These are phyloP conservation scores for Camptogramma bilineatum DNA, from an alignment of 2,888 invertebrate genomes.

Conservation along the genomic window DNA sequence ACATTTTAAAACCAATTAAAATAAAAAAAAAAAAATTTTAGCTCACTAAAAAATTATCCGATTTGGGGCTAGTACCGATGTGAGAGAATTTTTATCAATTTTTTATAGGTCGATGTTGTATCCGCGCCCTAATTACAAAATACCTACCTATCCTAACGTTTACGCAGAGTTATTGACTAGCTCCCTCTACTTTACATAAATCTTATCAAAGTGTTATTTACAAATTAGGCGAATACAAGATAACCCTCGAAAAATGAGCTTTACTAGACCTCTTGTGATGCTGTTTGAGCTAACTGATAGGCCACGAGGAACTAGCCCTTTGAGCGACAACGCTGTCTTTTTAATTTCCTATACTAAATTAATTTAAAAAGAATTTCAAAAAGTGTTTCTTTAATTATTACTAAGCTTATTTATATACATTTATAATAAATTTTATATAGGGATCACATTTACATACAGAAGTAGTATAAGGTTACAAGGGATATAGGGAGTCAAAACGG, in stretches of 20 bases:
- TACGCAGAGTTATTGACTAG: conserved; percentile 34
- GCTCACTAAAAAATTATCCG: no score
- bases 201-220: conserved; percentile 34
- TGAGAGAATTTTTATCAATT: not conserved
- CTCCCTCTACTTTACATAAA: conserved; percentile 32
- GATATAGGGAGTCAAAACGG: conserved; percentile 22
- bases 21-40: no score
- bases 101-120: not conserved
- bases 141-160: conserved; percentile 13
- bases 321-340: conserved; percentile 26
- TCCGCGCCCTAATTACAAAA: conserved; percentile 3
- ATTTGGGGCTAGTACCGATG: no score
- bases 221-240: conserved; percentile 27
- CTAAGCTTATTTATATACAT: conserved; percentile 25
- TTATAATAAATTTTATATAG: conserved; percentile 22
- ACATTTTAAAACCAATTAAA: no score
- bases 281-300: conserved; percentile 43
- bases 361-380: conserved; percentile 39
- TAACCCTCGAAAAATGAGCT: conserved; percentile 35
- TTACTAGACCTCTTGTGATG: conserved; percentile 36
- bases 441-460: conserved; percentile 35
- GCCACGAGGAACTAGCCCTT: conserved; percentile 32
- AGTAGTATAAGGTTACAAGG: conserved; percentile 22
- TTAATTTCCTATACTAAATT: conserved; percentile 29
- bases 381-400: conserved; percentile 25